Percentiles rank a stretch among this genome's conserved stretches.
These are phyloP conservation scores for Cryptocheilus praepositus DNA, from an alignment of 2,888 invertebrate genomes.

Conservation along the genomic window DNA sequence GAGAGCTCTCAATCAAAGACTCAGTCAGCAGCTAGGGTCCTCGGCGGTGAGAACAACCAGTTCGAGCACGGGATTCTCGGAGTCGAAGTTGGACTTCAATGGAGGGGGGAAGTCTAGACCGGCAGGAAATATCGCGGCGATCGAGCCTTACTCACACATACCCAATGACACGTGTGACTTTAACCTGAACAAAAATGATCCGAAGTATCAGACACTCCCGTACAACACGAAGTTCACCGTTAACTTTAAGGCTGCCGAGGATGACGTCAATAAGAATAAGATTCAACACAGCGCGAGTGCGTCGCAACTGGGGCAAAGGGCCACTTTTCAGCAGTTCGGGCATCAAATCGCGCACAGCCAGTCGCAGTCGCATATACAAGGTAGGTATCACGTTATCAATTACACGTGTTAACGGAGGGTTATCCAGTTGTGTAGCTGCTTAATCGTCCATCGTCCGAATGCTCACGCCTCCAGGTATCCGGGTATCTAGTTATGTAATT, in stretches of 20 bases:
- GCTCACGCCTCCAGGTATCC: too few species aligned
- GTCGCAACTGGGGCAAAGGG: slow-evolving; percentile 69
- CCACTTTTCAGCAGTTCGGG: slow-evolving; percentile 68
- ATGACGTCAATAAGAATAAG: slow-evolving; percentile 70
- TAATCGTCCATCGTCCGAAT: too few species aligned
- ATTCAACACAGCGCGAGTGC: slow-evolving; percentile 73
- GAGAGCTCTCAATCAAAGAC: slow-evolving; percentile 87
- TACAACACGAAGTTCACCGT: slow-evolving; percentile 90
- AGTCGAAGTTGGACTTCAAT: slow-evolving; percentile 72
- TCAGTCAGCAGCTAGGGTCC: slow-evolving; percentile 80
- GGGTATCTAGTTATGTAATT: too few species aligned
- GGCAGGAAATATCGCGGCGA: slow-evolving; percentile 89
- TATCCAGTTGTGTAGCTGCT: not conserved
- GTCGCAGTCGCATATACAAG: slow-evolving; percentile 72
- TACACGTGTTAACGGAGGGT: not conserved
- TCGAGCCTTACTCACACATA: slow-evolving; percentile 91
- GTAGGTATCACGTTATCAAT: slow-evolving; percentile 45
- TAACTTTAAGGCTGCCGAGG: slow-evolving; percentile 75
- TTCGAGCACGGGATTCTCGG: slow-evolving; percentile 65
- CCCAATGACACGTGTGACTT: slow-evolving; percentile 82
- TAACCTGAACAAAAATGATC: slow-evolving; percentile 88
- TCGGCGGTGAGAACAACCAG: slow-evolving; percentile 43
- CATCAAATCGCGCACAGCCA: slow-evolving; percentile 73
- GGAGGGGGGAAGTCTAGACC: slow-evolving; percentile 75
- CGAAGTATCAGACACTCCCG: slow-evolving; percentile 93